Base-by-base conservation (phyloP, 2,797 vertebrate genomes). In the Chaetophractus vellerosus region DNA sequence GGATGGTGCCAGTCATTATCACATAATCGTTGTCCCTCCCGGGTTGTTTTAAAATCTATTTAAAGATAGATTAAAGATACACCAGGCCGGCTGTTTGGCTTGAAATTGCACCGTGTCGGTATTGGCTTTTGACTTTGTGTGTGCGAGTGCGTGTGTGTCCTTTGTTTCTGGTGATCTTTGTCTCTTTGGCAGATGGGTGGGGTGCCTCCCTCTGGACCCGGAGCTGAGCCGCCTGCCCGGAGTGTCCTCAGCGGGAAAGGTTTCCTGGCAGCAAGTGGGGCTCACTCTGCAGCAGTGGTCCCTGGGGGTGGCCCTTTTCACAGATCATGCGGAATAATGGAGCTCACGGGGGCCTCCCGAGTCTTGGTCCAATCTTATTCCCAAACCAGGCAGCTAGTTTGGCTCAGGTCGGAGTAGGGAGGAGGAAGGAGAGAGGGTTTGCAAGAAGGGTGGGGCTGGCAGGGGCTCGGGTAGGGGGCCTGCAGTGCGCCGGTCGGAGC, bases 91-190 rank as follows among this genome's bases (percentile, higher is more conserved):
- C 75, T 50, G 82, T 91, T 89, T 45, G 90, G 84, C 88, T 96
- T 87, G 92, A 88, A 84, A 93, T 86, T 4, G 72, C 92, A 90
- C 68, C 64, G 93, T 93, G 92, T 92, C 12, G 72, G 57, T 75
- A 87, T 96, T 90, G 92, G 94, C 88, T 68, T 97, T 97, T 96
- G 96, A 90, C 91, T 97, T 88, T 59, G 91, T 21, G 57, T 88
- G 66, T 92, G 76, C 86, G 52, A 87, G 75, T 79, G 82, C 93
- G 79, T 94, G 95, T 92, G 85, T 86, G 88, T 97, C 97, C 98
- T 98, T 98, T 98, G 98, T 98, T 98, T 98, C 97, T 96, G 91
- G 97, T 97, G 96, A 98, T 98, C 98, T 96, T 98, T 98, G 98
- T 98, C 97, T 98, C 95, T 97, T 96, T 96, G 93, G 96, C 97